These are phyloP conservation scores for Leptinotarsa rubiginosa DNA, from an alignment of 2,888 invertebrate genomes.

Conservation along the genomic window DNA sequence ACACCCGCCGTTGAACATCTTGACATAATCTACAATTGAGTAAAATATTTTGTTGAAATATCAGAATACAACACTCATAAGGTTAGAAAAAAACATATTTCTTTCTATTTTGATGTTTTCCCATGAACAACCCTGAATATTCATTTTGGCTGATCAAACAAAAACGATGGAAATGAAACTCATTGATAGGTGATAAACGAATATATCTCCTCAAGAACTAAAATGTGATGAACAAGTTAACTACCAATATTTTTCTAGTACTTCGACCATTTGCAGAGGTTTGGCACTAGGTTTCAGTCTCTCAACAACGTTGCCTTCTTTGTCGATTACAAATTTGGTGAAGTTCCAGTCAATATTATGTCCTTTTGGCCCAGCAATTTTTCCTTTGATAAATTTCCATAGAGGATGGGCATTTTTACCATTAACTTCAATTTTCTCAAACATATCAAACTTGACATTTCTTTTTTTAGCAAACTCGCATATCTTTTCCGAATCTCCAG, in stretches of 20 bases:
- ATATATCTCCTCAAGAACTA: background rate
- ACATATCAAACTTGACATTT: constrained; percentile 78
- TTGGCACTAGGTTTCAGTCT: constrained; percentile 69
- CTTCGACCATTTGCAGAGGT: constrained; percentile 58
- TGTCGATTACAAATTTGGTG: constrained; percentile 84
- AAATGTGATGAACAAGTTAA: background rate
- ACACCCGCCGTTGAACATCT: no score
- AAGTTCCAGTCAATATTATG: constrained; percentile 90
- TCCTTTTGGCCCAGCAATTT: constrained; percentile 67
- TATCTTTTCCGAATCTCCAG: constrained; percentile 74
- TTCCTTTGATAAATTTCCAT: constrained; percentile 75
- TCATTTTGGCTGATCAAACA: no score
- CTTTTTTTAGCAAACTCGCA: constrained; percentile 73
- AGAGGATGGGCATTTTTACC: constrained; percentile 74
- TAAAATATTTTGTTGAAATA: no score
- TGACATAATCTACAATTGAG: no score
- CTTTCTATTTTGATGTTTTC: no score
- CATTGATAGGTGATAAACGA: background rate
- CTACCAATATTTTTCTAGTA: constrained; percentile 62
- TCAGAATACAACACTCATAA: no score
- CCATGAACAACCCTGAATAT: no score
- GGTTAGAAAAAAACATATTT: no score
- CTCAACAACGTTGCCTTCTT: constrained; percentile 76
- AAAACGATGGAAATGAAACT: no score
- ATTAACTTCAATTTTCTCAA: constrained; percentile 79